phyloP scores from a whole-genome alignment of 2,888 invertebrate genomes.

The Peribatodes rhomboidaria region DNA sequence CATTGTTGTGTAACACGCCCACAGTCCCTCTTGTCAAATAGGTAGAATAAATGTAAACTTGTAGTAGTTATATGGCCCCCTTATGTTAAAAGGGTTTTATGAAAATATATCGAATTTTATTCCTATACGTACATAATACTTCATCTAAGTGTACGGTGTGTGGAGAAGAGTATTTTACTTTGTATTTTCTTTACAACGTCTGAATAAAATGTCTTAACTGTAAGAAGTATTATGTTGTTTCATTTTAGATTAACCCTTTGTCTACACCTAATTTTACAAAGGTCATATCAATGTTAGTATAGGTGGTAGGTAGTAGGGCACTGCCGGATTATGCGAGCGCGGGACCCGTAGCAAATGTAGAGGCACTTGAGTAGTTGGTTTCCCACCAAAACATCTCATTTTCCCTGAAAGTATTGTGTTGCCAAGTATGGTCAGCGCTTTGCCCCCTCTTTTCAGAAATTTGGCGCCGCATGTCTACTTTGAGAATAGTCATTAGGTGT shows the following conservation, averaged over 20 bases:
- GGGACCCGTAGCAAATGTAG: too few species aligned
- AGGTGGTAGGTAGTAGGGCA: too few species aligned
- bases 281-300: too few species aligned
- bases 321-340: too few species aligned
- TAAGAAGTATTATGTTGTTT: constrained; percentile 62
- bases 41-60: constrained; percentile 53
- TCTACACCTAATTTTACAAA: too few species aligned
- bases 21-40: constrained; percentile 48
- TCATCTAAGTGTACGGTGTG: constrained; percentile 80
- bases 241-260: not conserved
- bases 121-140: constrained; percentile 76
- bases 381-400: too few species aligned
- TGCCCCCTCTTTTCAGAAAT: too few species aligned
- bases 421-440: too few species aligned
- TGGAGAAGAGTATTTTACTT: constrained; percentile 75
- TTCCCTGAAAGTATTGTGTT: too few species aligned
- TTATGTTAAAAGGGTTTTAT: constrained; percentile 64
- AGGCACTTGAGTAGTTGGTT: too few species aligned
- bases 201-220: constrained; percentile 82
- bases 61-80: constrained; percentile 57
- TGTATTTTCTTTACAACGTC: constrained; percentile 84
- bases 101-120: constrained; percentile 79
- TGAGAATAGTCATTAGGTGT: too few species aligned
- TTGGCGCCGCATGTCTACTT: too few species aligned
- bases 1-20: constrained; percentile 46